phyloP scores from a whole-genome alignment of 2,797 vertebrate species.

The Leuciscus waleckii region DNA sequence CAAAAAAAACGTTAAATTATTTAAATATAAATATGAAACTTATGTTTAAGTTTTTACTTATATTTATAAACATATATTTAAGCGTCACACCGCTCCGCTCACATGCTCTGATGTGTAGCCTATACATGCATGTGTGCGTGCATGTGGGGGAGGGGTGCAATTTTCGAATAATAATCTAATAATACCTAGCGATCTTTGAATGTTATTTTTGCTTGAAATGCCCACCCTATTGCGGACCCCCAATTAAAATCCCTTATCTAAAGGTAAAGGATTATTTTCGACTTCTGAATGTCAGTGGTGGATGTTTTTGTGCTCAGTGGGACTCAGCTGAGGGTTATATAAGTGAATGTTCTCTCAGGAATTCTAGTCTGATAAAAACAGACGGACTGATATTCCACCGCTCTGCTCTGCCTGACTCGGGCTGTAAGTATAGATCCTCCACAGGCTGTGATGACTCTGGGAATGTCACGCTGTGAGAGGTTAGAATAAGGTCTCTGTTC shows the following conservation, averaged over 20 bases:
- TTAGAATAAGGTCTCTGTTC: slow-evolving; percentile 32
- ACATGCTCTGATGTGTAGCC: too few species aligned
- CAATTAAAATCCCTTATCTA: background rate
- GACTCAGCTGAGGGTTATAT: slow-evolving; percentile 37
- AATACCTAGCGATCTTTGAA: too few species aligned
- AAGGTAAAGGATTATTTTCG: background rate
- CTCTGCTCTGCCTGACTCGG: slow-evolving; percentile 5
- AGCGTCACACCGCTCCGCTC: too few species aligned
- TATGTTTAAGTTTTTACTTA: too few species aligned
- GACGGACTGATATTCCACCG: slow-evolving; percentile 19
- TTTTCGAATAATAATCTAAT: too few species aligned
- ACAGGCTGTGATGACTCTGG: slow-evolving; percentile 26
- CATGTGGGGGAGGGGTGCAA: too few species aligned
- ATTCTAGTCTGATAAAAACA: slow-evolving; percentile 38
- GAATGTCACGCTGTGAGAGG: background rate
- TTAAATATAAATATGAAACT: too few species aligned
- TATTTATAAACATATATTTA: too few species aligned
- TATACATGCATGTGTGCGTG: too few species aligned
- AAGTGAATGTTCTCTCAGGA: slow-evolving; percentile 35
- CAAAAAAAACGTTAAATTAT: too few species aligned
- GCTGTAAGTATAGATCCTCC: slow-evolving; percentile 30
- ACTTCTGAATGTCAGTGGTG: slow-evolving; percentile 3
- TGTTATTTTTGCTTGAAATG: too few species aligned
- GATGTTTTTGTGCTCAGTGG: background rate
- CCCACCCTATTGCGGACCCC: background rate